Evolutionary conservation across 2,888 invertebrate species (phyloP), one percentile per base, ranked within the genome.

Genomic region (Amphipoea oculea): DNA sequence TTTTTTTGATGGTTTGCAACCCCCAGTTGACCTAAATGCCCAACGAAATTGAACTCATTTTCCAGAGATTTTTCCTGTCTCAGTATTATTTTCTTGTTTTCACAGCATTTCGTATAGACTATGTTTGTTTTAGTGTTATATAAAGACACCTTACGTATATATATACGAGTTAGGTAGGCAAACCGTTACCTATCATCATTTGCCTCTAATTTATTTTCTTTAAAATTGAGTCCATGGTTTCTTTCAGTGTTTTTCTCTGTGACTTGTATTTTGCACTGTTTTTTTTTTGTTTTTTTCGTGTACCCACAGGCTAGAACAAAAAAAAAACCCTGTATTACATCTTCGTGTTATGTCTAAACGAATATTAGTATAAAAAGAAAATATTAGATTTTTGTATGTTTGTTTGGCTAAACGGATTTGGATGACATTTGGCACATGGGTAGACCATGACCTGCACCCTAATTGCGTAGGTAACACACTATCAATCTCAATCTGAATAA

Each of bases 11-110:
- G 87, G 78, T 84, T 84, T 81, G 85, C 76, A 86, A 79, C 82
- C 85, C 82, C 85, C 73, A 85, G 82, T 87, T 86, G 86, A 86
- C 85, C 88, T 85, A 87, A 87, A 87, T 86, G 82, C 68, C 73
- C 76, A 85, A 85, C 85, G 73, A 79, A 86, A 86, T 86, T 87
- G 79, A 79, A 79, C 82, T 85, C 79, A 79, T 86, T 86, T 84
- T 78, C 83, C 70, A 82, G 76, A 79, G 77, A 82, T 85, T 87
- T 86, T 82, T 87, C 85, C 87, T 85, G 87, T 76, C 78, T 75
- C 84, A 65, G 23, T 83, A 80, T 86, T 72, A 71, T 85, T 81
- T 86, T 77, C 75, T 67, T 80, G 72, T 84, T 83, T 83, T 80
- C 72, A 79, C 72, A 68, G 71, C 65, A 73, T 83, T 71, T 86